These are phyloP conservation scores for Thyatira batis DNA, from an alignment of 2,888 invertebrate genomes.

Conservation along the genomic window DNA sequence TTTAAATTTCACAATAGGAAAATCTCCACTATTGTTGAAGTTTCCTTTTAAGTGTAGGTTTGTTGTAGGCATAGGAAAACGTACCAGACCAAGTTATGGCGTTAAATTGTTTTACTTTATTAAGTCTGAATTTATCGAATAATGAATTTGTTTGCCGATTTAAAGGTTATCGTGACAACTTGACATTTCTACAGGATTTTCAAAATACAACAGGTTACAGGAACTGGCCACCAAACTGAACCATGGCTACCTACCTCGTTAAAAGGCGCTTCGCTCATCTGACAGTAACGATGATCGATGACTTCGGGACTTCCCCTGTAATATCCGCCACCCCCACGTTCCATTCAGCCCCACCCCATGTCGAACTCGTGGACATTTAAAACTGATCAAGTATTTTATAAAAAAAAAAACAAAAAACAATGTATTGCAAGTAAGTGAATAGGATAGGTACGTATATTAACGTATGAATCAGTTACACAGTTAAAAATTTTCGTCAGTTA, in stretches of 20 bases:
- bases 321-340: conserved; percentile 58
- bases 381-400: conserved; percentile 8
- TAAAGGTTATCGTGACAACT: conserved; percentile 3
- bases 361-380: conserved; percentile 16
- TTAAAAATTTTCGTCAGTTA: no score
- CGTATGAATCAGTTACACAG: no score
- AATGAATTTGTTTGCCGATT: not conserved
- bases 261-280: conserved; percentile 63
- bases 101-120: no score
- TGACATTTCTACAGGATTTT: conserved; percentile 3
- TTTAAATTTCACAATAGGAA: no score
- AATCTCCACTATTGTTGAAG: no score
- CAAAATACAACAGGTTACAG: not conserved
- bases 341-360: conserved; percentile 24
- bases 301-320: conserved; percentile 66
- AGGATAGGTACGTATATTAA: no score
- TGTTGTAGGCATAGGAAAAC: no score
- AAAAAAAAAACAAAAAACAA: no score
- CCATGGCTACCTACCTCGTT: conserved; percentile 57
- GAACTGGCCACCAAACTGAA: conserved; percentile 33
- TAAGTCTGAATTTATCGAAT: no score
- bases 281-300: conserved; percentile 75
- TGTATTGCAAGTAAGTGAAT: no score
- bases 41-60: no score
- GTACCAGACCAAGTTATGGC: not conserved